Evolutionary conservation across 1,140 invertebrate species (phyloP).

Genomic region (Rhopalosiphum maidis): DNA sequence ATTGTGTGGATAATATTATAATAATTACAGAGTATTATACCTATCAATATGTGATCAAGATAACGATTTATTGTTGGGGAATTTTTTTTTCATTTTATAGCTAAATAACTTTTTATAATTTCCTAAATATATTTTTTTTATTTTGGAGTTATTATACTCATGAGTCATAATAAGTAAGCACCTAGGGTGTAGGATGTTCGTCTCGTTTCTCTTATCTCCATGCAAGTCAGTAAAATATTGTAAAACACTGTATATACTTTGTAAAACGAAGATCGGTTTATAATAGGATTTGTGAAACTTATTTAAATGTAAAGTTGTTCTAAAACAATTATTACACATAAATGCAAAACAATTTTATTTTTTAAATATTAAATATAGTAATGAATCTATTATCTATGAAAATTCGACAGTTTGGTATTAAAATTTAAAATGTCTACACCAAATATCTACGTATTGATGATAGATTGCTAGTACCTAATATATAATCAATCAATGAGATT

Average conservation of each 20-base stretch:
- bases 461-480: background rate
- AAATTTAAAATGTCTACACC: background rate
- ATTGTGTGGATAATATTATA: background rate
- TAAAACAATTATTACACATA: background rate
- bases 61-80: background rate
- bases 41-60: background rate
- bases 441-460: background rate
- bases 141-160: background rate
- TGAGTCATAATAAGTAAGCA: background rate
- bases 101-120: background rate
- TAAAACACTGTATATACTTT: background rate
- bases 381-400: too few relatives aligned
- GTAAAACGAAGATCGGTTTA: background rate
- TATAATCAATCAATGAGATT: background rate
- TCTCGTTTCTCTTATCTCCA: background rate
- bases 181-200: background rate
- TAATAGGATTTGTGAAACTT: background rate
- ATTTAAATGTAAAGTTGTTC: background rate
- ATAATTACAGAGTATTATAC: slow-evolving; percentile 32
- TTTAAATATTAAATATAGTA: too few relatives aligned
- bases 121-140: background rate
- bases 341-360: background rate
- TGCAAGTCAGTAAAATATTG: background rate
- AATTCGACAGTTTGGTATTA: background rate
- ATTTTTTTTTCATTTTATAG: background rate